These are phyloP conservation scores for Subanguina moxae DNA, from an alignment of 1,140 invertebrate genomes.

Conservation along the genomic window DNA sequence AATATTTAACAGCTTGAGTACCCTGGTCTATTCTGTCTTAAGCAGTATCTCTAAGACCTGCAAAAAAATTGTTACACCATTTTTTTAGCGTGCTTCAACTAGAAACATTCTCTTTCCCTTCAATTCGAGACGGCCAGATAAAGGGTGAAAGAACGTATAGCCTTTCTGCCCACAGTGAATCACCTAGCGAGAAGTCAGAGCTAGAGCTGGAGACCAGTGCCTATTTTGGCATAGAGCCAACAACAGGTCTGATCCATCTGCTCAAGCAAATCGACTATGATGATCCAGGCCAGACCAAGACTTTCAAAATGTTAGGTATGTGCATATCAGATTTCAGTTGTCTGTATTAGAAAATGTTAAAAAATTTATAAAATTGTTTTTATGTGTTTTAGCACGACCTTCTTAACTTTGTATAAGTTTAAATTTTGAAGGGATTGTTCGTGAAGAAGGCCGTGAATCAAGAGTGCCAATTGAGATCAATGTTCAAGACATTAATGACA, in stretches of 20 bases:
- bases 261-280: conserved; percentile 46
- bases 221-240: conserved; percentile 43
- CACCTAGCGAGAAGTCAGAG: conserved; percentile 3
- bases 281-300: conserved; percentile 43
- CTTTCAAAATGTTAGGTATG: conserved; percentile 46
- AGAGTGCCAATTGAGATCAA: conserved; percentile 67
- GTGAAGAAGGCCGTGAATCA: conserved; percentile 42
- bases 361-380: too few relatives aligned
- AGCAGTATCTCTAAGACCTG: too few relatives aligned
- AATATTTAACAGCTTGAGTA: too few relatives aligned
- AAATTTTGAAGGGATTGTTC: conserved; percentile 45
- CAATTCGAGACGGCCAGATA: conserved; percentile 36
- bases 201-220: conserved; percentile 1
- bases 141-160: conserved; percentile 21
- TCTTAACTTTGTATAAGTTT: too few relatives aligned
- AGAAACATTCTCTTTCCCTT: conserved; percentile 39
- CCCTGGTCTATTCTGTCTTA: too few relatives aligned
- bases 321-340: not conserved
- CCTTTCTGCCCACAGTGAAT: conserved; percentile 1
- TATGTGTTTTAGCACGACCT: too few relatives aligned
- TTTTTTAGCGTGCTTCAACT: conserved; percentile 51
- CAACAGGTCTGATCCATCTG: conserved; percentile 41
- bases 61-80: too few relatives aligned
- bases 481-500: conserved; percentile 82
- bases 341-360: not conserved